Percentiles rank a stretch among this genome's conserved stretches.
Evolutionary conservation across 2,113 vertebrate species (phyloP).

Genomic region (Meleagris gallopavo): DNA sequence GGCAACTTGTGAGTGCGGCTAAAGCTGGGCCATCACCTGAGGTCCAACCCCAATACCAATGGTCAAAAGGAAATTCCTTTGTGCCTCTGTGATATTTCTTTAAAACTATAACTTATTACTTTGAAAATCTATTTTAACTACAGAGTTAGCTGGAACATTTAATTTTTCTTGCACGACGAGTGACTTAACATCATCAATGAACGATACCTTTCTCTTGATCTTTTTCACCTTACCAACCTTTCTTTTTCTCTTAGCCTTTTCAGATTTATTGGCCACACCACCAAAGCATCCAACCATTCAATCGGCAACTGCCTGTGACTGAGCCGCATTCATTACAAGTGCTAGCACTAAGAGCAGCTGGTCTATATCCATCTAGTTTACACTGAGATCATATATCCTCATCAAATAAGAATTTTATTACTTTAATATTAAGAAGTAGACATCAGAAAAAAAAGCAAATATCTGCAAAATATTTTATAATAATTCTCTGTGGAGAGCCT

Average conservation of each 20-base stretch:
- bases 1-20: neutral
- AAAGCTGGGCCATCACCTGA: neutral
- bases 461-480: neutral
- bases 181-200: neutral
- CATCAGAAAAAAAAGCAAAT: neutral
- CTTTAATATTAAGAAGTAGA: neutral
- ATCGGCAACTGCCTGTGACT: accelerated
- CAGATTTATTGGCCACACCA: neutral
- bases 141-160: neutral
- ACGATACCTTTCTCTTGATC: neutral
- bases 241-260: neutral
- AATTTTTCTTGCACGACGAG: neutral
- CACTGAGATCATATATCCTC: neutral
- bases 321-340: neutral
- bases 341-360: neutral
- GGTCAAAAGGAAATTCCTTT: neutral
- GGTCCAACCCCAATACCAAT: accelerated
- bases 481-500: neutral
- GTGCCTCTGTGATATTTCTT: neutral
- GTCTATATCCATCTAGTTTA: neutral
- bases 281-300: neutral
- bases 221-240: neutral
- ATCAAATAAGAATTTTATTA: neutral
- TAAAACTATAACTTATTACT: neutral
- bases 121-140: neutral